Evolutionary conservation across 2,113 vertebrate species (phyloP).

Genomic region (Takifugu flavidus): DNA sequence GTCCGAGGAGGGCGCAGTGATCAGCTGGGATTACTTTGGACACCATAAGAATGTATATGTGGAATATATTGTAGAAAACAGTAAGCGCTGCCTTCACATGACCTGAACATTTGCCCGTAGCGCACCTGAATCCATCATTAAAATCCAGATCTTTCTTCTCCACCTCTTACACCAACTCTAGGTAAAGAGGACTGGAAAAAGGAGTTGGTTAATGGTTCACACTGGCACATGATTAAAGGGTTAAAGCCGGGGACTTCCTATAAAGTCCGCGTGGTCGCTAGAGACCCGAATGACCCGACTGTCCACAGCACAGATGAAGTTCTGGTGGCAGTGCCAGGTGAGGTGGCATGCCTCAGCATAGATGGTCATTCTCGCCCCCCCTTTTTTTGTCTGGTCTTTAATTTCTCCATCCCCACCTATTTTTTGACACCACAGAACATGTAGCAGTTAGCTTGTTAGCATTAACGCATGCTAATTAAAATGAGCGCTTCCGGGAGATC

Average conservation of each 20-base stretch:
- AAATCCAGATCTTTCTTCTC: conserved; percentile 4
- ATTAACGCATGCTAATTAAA: conserved; percentile 4
- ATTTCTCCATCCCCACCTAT: conserved; percentile 9
- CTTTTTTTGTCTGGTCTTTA: neutral
- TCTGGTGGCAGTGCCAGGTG: conserved; percentile 91
- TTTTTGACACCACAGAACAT: conserved; percentile 9
- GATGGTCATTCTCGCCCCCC: conserved; percentile 13
- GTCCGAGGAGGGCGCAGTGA: conserved; percentile 83
- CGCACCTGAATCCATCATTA: no score
- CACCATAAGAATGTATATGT: conserved; percentile 88
- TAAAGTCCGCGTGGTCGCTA: conserved; percentile 89
- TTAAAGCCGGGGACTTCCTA: conserved; percentile 91
- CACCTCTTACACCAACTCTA: conserved; percentile 77
- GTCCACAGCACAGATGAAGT: conserved; percentile 84
- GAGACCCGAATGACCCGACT: conserved; percentile 78
- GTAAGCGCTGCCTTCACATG: conserved; percentile 79
- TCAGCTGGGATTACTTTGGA: conserved; percentile 94
- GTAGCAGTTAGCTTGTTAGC: conserved; percentile 5
- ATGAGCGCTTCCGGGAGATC: conserved; percentile 10
- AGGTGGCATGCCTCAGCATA: conserved; percentile 64
- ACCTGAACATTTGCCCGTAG: conserved; percentile 3
- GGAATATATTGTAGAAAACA: conserved; percentile 94
- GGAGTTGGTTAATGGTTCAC: conserved; percentile 90
- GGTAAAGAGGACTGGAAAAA: conserved; percentile 93
- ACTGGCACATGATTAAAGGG: conserved; percentile 86